phyloP scores from a whole-genome alignment of 2,888 invertebrate genomes.

The Strigamia maritima region DNA sequence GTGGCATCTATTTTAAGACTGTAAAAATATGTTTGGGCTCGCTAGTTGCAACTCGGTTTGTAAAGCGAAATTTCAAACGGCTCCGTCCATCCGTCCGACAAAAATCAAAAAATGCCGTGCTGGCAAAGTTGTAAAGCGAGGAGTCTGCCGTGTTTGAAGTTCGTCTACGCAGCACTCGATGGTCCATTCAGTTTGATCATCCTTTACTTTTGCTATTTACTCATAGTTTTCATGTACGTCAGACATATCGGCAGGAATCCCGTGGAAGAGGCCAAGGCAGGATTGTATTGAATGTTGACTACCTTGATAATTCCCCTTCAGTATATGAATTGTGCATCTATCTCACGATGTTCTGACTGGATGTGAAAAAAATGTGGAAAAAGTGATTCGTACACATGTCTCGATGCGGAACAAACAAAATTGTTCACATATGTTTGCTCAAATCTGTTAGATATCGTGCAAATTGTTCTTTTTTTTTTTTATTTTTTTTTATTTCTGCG shows the following conservation, averaged over 20 bases:
- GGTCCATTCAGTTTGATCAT: constrained; percentile 35
- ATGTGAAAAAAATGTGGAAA: too few relatives aligned
- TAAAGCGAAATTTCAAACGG: neutral
- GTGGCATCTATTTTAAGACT: neutral
- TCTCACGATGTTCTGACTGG: too few relatives aligned
- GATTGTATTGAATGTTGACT: neutral
- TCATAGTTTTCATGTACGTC: constrained; percentile 38
- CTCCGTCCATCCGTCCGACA: too few relatives aligned
- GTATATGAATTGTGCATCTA: too few relatives aligned
- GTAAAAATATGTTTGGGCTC: neutral
- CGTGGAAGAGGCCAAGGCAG: neutral
- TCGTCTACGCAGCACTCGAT: neutral
- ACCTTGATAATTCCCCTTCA: neutral
- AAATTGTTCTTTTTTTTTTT: too few relatives aligned
- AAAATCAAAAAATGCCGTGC: neutral
- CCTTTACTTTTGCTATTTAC: constrained; percentile 20
- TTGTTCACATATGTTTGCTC: too few relatives aligned
- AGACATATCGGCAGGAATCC: constrained; percentile 9
- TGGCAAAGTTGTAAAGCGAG: neutral
- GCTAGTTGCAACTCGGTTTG: neutral
- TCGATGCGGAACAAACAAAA: too few relatives aligned
- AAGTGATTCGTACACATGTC: too few relatives aligned
- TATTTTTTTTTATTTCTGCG: too few relatives aligned
- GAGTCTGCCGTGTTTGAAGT: neutral
- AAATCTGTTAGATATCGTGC: too few relatives aligned